Evolutionary conservation across 2,888 invertebrate species (phyloP), one percentile per base, ranked within the genome.

Genomic region (Tenthredo mesomela): DNA sequence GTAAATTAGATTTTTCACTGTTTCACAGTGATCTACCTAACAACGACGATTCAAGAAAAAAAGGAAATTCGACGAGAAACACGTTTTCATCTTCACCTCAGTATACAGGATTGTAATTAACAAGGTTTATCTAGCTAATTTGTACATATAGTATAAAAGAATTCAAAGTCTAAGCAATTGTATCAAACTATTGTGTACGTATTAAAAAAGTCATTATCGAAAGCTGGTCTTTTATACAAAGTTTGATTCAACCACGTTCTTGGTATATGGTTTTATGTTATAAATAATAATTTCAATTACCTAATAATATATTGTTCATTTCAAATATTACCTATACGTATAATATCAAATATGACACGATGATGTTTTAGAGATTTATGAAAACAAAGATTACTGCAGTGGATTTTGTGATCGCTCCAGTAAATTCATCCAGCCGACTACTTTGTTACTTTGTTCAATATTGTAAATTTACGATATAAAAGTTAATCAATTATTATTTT

Each of bases 71-170:
- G 78, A 85, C 90, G 84, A 91, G 91, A 89, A 92, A 89, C 87
- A 89, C 92, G 82, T 91, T 90, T 85, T 92, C 92, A 85, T 92
- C 92, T 84, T 93, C 93, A 85, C 92, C 93, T 86, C 93, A 93
- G 87, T 93, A 93, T 87, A 93, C 92, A 91, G 93, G 93, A 88
- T 90, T 93, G 89, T 93, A 92, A 92, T 89, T 87, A 87, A 88
- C 88, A 75, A 86, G 77, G 77, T 82, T 65, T 78, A 86, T 87
- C 88, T 84, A 85, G 86, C 86, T 86, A 89, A 90, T 89, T 89
- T 90, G 90, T 90, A 90, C 85, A 90, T 90, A 90, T 61, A 87
- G 78, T 75, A 73, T 54, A 78, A 85, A 85, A 83, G 47, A 86
- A 85, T 84, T 75, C 84, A 77, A 83, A 86, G 84, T 85, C 85